Percentiles rank a stretch among this genome's conserved stretches.
phyloP scores from a whole-genome alignment of 1,140 invertebrate species.

The Listronotus bonariensis region DNA sequence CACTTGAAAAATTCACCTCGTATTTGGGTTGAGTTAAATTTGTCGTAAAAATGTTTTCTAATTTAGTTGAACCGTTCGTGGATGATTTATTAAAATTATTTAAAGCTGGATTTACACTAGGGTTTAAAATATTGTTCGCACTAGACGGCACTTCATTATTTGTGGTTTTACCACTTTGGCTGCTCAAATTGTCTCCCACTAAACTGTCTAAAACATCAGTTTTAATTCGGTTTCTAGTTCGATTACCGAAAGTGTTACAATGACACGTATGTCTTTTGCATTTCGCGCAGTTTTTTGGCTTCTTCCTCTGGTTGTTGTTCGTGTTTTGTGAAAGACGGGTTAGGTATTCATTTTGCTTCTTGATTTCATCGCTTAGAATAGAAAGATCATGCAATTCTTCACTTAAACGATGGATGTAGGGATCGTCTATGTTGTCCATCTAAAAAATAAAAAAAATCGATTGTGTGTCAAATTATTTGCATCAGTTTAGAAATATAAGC shows the following conservation, averaged over 20 bases:
- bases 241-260: slow-evolving; percentile 3
- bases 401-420: slow-evolving; percentile 62
- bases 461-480: no score
- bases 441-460: slow-evolving; percentile 21
- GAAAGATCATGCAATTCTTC: slow-evolving; percentile 62
- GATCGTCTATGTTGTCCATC: slow-evolving; percentile 63
- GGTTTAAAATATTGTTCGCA: slow-evolving; percentile 10
- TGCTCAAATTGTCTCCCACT: not conserved
- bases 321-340: slow-evolving; percentile 48
- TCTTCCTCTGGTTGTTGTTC: not conserved
- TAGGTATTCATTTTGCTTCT: slow-evolving; percentile 57
- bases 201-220: not conserved
- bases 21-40: slow-evolving; percentile 20
- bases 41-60: no score
- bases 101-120: slow-evolving; percentile 33
- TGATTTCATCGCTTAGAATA: slow-evolving; percentile 63
- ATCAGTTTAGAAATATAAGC: no score
- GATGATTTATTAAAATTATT: slow-evolving; percentile 31
- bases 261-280: slow-evolving; percentile 35
- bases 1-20: slow-evolving; percentile 9
- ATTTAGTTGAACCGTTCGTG: no score
- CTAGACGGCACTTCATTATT: not conserved
- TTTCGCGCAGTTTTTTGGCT: slow-evolving; percentile 14
- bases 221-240: slow-evolving; percentile 5
- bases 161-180: not conserved